phyloP scores from a whole-genome alignment of 2,113 vertebrate genomes.

The Psammodynastes pulverulentus region DNA sequence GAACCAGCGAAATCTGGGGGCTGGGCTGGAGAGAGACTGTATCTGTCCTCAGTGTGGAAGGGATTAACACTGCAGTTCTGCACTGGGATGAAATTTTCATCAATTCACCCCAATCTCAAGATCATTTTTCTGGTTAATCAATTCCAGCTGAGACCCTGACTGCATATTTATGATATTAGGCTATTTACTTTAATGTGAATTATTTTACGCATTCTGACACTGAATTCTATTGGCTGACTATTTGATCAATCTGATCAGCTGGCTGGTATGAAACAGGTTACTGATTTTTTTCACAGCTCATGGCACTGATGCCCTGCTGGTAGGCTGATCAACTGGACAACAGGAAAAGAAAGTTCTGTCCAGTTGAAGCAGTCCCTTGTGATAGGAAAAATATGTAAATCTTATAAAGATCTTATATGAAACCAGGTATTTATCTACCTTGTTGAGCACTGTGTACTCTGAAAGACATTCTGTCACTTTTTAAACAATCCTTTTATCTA shows the following conservation, averaged over 20 bases:
- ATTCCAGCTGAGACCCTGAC: background rate
- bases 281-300: background rate
- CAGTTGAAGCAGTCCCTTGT: background rate
- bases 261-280: background rate
- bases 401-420: background rate
- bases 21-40: too few relatives aligned
- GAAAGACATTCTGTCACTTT: background rate
- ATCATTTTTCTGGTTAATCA: background rate
- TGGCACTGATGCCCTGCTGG: background rate
- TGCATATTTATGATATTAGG: background rate
- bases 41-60: too few relatives aligned
- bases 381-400: background rate
- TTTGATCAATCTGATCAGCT: background rate
- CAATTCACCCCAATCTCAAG: background rate
- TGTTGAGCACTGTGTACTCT: background rate
- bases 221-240: background rate
- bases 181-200: background rate
- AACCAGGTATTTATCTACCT: background rate
- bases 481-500: background rate
- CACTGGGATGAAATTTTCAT: background rate
- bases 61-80: background rate
- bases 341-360: background rate
- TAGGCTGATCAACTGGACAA: background rate
- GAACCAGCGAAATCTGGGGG: too few relatives aligned
- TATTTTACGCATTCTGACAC: background rate